Conservation (phyloP, 2,797 vertebrate genomes). For the Catostomus latipinnis region DNA sequence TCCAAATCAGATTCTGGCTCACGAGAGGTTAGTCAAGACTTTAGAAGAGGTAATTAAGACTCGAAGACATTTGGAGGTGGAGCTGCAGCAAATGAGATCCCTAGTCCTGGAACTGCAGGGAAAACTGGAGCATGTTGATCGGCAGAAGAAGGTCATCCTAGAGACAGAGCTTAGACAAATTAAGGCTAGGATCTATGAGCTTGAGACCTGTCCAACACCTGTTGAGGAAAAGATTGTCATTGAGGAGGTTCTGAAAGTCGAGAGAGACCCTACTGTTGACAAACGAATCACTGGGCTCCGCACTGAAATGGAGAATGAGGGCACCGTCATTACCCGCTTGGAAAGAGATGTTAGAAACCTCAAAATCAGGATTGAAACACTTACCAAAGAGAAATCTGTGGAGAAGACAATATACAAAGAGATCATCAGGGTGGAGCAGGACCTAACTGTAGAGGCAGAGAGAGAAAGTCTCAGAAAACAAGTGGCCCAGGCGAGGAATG, state of each 20-base stretch:
- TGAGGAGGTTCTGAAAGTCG: constrained; percentile 93
- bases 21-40: constrained; percentile 81
- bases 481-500: constrained; percentile 80
- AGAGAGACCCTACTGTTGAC: constrained; percentile 89
- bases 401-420: constrained; percentile 95
- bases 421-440: constrained; percentile 92
- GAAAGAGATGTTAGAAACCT: constrained; percentile 86
- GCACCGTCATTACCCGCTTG: constrained; percentile 73
- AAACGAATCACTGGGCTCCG: constrained; percentile 77
- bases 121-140: constrained; percentile 83
- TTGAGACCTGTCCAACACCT: constrained; percentile 79
- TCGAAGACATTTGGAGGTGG: constrained; percentile 85
- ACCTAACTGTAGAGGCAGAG: constrained; percentile 84
- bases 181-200: constrained; percentile 83
- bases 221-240: constrained; percentile 91
- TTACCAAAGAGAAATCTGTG: constrained; percentile 87
- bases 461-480: constrained; percentile 83
- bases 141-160: constrained; percentile 84
- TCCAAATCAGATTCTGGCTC: constrained; percentile 84
- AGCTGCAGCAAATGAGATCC: constrained; percentile 82
- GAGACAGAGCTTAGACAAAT: constrained; percentile 90
- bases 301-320: constrained; percentile 80
- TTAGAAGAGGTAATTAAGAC: constrained; percentile 85
- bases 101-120: constrained; percentile 82
- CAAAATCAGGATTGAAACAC: constrained; percentile 80